Evolutionary conservation across 2,797 vertebrate genomes (phyloP), one percentile per base, ranked within the genome.

Genomic region (Moxostoma hubbsi): DNA sequence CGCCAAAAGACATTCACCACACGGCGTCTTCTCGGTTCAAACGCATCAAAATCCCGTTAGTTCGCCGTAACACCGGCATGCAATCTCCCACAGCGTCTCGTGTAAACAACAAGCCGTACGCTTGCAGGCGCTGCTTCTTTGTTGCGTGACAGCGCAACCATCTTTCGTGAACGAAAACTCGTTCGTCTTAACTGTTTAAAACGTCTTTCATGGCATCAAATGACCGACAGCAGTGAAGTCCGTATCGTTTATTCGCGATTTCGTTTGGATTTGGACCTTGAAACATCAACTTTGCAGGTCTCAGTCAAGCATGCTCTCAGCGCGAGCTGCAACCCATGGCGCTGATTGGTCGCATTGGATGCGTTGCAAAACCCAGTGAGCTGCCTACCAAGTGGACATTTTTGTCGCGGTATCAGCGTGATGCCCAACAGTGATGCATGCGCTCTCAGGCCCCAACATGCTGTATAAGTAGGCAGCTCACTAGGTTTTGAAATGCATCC

Each of bases 331-430:
- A 55, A 53, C 43, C 8, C 9, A 0, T 1, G n/a, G 24, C 55
- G 73, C 50, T 89, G 83, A 92, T 93, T 90, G 91, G 92, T 84
- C 81, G 63, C 0, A n/a, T 46, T 15, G 11, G 79, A 80, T 7
- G 59, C 9, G 45, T 59, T 5, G 0, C 8, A 36, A 66, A n/a
- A 9, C 4, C 15, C 10, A 7, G 5, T 18, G 6, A 47, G 51
- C 62, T 18, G 7, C 51, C 62, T 75, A 47, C 15, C 16, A 46
- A 74, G 72, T 16, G 18, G 53, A 24, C 59, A 11, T 24, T 13
- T 18, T 6, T 6, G 2, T 2, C 36, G 36, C 4, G 36, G 4
- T 36, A 36, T 36, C 36, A 36, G 36, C 36, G 36, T 36, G 36
- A 36, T 36, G 36, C 36, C 36, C 36, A 36, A 3, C 36, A 36